phyloP scores from a whole-genome alignment of 2,888 invertebrate genomes.

The Hyppa rectilinea region DNA sequence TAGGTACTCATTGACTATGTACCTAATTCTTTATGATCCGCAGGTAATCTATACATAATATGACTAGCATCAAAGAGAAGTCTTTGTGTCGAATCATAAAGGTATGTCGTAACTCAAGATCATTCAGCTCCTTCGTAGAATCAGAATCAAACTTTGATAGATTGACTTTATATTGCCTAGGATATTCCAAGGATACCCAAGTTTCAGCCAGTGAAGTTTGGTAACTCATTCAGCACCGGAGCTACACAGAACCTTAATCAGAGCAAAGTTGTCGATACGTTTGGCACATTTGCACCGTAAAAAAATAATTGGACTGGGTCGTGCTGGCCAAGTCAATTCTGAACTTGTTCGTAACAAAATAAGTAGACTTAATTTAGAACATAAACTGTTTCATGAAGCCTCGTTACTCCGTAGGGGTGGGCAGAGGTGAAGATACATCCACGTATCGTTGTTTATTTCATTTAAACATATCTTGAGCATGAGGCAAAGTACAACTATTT shows the following conservation, averaged over 20 bases:
- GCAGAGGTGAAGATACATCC: background rate
- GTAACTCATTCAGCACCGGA: slow-evolving; percentile 34
- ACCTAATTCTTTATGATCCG: too few relatives aligned
- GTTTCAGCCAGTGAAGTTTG: slow-evolving; percentile 34
- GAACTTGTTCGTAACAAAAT: slow-evolving; percentile 16
- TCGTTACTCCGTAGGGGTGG: too few relatives aligned
- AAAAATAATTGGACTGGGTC: slow-evolving; percentile 34
- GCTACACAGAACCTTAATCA: slow-evolving; percentile 40
- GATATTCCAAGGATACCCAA: slow-evolving; percentile 32
- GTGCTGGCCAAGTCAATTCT: slow-evolving; percentile 21
- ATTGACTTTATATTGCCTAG: slow-evolving; percentile 51
- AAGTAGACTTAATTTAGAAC: slow-evolving; percentile 39
- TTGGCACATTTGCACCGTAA: slow-evolving; percentile 20
- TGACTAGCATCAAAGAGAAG: too few relatives aligned
- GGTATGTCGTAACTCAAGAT: slow-evolving; percentile 2
- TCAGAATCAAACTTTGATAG: slow-evolving; percentile 36
- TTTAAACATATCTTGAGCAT: background rate
- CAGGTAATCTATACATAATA: too few relatives aligned
- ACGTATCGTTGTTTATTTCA: background rate
- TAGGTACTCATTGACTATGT: too few relatives aligned
- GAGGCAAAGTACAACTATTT: background rate
- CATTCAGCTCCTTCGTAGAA: background rate
- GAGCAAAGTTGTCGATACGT: slow-evolving; percentile 40
- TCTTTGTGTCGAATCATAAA: background rate
- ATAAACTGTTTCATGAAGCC: background rate